phyloP scores from a whole-genome alignment of 2,888 invertebrate species.

The Hololepta plana region DNA sequence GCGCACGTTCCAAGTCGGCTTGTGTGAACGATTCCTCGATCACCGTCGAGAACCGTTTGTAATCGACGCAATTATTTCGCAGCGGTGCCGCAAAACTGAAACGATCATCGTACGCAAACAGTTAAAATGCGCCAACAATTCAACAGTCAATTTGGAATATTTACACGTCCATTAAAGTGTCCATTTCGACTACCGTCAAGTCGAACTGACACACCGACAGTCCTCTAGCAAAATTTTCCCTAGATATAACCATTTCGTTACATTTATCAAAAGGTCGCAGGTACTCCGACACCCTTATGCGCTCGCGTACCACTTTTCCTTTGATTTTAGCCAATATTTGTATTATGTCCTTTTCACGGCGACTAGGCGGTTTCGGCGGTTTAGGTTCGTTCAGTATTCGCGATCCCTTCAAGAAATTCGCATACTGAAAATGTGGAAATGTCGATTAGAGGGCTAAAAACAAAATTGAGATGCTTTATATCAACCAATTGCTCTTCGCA shows the following conservation, averaged over 20 bases:
- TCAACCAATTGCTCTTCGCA: constrained; percentile 25
- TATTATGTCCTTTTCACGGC: constrained; percentile 44
- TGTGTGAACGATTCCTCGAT: constrained; percentile 55
- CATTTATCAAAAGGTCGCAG: constrained; percentile 45
- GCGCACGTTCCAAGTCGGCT: constrained; percentile 43
- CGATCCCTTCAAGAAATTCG: constrained; percentile 23
- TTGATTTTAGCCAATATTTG: constrained; percentile 57
- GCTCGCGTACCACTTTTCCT: constrained; percentile 48
- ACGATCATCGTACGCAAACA: constrained; percentile 2
- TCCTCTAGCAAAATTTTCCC: constrained; percentile 52
- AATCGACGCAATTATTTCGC: constrained; percentile 40
- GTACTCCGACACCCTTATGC: constrained; percentile 46
- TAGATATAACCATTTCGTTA: constrained; percentile 42
- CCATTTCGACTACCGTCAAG: constrained; percentile 46
- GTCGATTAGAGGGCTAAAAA: too few species aligned
- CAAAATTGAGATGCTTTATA: too few species aligned
- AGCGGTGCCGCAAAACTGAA: constrained; percentile 43
- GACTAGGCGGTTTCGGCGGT: constrained; percentile 15
- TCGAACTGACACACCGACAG: constrained; percentile 45
- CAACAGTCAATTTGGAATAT: constrained; percentile 15
- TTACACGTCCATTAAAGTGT: constrained; percentile 54
- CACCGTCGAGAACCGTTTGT: constrained; percentile 45
- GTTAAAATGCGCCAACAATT: constrained; percentile 1
- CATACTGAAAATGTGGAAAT: constrained; percentile 22
- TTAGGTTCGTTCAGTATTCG: constrained; percentile 22